Percentiles rank a stretch among this genome's conserved stretches.
Evolutionary conservation across 2,797 vertebrate species (phyloP).

Genomic region (Dallia pectoralis): DNA sequence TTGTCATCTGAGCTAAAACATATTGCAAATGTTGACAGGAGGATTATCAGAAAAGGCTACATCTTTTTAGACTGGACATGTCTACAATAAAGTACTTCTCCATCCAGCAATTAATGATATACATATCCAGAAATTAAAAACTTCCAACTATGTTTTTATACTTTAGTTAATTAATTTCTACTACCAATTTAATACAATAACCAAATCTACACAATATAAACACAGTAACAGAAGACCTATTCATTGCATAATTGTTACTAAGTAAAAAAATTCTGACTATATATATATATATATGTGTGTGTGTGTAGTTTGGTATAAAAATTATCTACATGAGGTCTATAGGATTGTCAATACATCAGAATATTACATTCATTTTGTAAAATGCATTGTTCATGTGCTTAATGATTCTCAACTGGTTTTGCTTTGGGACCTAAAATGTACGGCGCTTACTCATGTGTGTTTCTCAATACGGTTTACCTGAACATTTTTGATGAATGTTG

Average conservation of each 20-base stretch:
- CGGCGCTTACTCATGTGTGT: too few relatives aligned
- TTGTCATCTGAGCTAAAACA: slow-evolving; percentile 4
- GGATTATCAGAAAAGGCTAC: neutral
- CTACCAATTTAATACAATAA: slow-evolving; percentile 18
- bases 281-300: slow-evolving; percentile 22
- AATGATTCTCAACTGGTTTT: too few relatives aligned
- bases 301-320: slow-evolving; percentile 19
- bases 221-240: slow-evolving; percentile 10
- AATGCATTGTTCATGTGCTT: neutral
- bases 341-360: slow-evolving; percentile 12
- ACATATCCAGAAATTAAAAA: slow-evolving; percentile 21
- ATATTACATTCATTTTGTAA: slow-evolving; percentile 1
- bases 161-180: neutral
- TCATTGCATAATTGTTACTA: slow-evolving; percentile 57
- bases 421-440: too few relatives aligned
- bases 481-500: too few relatives aligned
- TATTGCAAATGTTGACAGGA: slow-evolving; percentile 2
- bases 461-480: too few relatives aligned
- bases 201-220: slow-evolving; percentile 16
- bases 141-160: slow-evolving; percentile 21
- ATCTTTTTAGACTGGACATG: slow-evolving; percentile 47
- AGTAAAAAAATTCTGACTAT: slow-evolving; percentile 11
- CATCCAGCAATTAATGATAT: slow-evolving; percentile 27
- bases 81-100: slow-evolving; percentile 43
- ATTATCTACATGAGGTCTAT: slow-evolving; percentile 17